These are phyloP conservation scores for Drosophila cardini DNA, from an alignment of 1,140 invertebrate species.

Conservation along the genomic window DNA sequence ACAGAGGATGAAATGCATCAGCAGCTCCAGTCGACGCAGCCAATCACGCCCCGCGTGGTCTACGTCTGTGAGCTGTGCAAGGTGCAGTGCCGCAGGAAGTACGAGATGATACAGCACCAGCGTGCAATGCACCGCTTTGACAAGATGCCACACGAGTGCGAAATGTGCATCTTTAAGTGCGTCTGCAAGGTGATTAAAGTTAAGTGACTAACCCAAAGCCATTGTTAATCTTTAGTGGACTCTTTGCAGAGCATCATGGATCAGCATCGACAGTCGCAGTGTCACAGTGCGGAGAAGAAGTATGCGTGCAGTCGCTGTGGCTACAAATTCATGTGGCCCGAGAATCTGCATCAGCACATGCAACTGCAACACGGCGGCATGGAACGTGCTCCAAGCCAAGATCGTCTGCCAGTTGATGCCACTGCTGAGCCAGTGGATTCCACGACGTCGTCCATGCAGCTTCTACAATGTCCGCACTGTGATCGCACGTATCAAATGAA, in stretches of 20 bases:
- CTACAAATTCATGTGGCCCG: slow-evolving; percentile 85
- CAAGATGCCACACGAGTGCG: slow-evolving; percentile 75
- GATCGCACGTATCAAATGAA: slow-evolving; percentile 76
- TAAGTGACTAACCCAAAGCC: not conserved
- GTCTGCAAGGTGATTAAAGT: slow-evolving; percentile 64
- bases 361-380: slow-evolving; percentile 80
- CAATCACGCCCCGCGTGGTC: slow-evolving; percentile 10
- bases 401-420: slow-evolving; percentile 74
- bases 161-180: slow-evolving; percentile 73
- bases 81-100: slow-evolving; percentile 84
- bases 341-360: slow-evolving; percentile 85
- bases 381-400: not conserved
- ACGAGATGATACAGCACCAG: slow-evolving; percentile 80
- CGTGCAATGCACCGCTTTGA: slow-evolving; percentile 74
- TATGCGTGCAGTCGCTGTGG: slow-evolving; percentile 85
- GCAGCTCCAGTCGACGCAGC: slow-evolving; percentile 51
- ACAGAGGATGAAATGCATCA: slow-evolving; percentile 82
- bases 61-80: slow-evolving; percentile 85
- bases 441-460: slow-evolving; percentile 1
- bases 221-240: not conserved
- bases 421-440: slow-evolving; percentile 25
- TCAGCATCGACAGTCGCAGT: slow-evolving; percentile 67
- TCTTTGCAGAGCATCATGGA: slow-evolving; percentile 69
- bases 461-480: slow-evolving; percentile 84
- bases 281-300: slow-evolving; percentile 67